Conservation (phyloP, 30 jellyfish, hydroid and myxozoan genomes). For the Turritopsis dohrnii region DNA sequence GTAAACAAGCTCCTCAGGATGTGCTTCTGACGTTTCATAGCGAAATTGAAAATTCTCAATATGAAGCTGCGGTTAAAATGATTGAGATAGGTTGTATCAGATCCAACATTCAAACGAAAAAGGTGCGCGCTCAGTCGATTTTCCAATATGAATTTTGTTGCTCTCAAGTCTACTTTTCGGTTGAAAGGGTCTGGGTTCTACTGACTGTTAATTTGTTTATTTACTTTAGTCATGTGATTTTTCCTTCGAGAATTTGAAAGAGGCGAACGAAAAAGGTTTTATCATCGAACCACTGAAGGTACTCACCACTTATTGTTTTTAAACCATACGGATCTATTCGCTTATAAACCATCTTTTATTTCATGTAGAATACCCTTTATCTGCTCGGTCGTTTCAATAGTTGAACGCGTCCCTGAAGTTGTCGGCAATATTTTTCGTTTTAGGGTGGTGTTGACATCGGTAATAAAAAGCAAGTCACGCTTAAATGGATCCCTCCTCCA, state of each 20-base stretch:
- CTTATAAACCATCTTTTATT: too few species aligned
- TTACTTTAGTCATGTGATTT: constrained; percentile 67
- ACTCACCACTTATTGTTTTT: not conserved
- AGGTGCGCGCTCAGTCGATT: constrained; percentile 28
- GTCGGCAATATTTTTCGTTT: not conserved
- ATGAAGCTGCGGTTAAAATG: constrained; percentile 24
- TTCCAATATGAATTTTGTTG: not conserved
- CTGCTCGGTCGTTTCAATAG: not conserved
- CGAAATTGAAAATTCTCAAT: constrained; percentile 33
- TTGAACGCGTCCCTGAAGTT: not conserved
- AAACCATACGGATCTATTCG: too few species aligned
- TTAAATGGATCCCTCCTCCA: constrained; percentile 73
- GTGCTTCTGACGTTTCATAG: constrained; percentile 52
- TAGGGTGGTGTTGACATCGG: constrained; percentile 93
- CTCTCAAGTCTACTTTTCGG: too few species aligned
- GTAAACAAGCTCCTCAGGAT: constrained; percentile 31
- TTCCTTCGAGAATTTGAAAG: constrained; percentile 62
- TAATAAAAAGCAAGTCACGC: constrained; percentile 29
- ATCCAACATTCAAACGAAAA: constrained; percentile 50
- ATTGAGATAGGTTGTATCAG: constrained; percentile 71
- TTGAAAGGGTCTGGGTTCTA: not conserved
- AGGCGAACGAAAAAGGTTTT: constrained; percentile 73
- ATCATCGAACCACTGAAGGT: constrained; percentile 77
- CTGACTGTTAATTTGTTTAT: not conserved
- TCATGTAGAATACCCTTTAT: not conserved